Conservation (phyloP, 2,797 vertebrate genomes). For the Enteromius mattozi region DNA sequence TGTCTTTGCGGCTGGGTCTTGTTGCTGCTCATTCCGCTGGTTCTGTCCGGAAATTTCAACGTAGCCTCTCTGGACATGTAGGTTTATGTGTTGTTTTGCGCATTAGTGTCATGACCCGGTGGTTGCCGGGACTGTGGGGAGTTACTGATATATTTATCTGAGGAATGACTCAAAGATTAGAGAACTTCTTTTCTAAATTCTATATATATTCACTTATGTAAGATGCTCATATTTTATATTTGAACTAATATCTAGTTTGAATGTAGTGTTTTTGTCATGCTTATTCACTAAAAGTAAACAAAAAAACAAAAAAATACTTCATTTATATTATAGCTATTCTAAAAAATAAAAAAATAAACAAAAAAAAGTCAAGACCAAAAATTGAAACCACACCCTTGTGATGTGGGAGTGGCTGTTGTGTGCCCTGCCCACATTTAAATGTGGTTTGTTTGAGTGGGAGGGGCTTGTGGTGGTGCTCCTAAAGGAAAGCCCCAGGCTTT, state of each 20-base stretch:
- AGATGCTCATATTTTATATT: constrained; percentile 87
- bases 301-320: constrained; percentile 71
- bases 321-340: constrained; percentile 79
- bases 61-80: constrained; percentile 67
- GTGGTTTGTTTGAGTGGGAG: constrained; percentile 59
- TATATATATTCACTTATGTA: constrained; percentile 76
- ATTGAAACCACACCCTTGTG: constrained; percentile 71
- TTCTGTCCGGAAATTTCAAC: constrained; percentile 63
- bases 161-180: constrained; percentile 78
- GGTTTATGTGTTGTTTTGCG: constrained; percentile 69
- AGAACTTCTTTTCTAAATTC: constrained; percentile 78
- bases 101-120: constrained; percentile 70
- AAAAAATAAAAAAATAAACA: constrained; percentile 65
- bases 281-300: constrained; percentile 76
- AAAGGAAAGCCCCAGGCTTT: constrained; percentile 59
- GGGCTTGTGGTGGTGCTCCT: constrained; percentile 62
- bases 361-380: constrained; percentile 84
- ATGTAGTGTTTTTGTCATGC: constrained; percentile 86
- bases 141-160: constrained; percentile 85
- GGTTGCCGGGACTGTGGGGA: constrained; percentile 70
- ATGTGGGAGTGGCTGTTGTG: constrained; percentile 66
- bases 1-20: constrained; percentile 82
- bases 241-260: constrained; percentile 85
- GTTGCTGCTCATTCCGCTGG: constrained; percentile 73
- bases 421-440: constrained; percentile 53